Conservation (phyloP, 2,113 vertebrate species). For the Pseudorasbora parva region DNA sequence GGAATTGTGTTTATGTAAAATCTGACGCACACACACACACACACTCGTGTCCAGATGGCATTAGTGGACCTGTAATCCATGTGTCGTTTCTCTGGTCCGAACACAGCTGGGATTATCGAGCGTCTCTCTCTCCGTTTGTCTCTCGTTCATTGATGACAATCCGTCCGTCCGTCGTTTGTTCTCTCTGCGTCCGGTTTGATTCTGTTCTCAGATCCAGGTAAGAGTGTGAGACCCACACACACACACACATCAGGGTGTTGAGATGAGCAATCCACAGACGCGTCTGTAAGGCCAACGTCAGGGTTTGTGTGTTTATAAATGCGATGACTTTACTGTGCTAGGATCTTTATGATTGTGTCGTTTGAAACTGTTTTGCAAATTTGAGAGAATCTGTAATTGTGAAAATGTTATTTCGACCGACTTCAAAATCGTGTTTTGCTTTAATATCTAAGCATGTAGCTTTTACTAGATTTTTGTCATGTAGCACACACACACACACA, state of each 20-base stretch:
- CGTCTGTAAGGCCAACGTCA: neutral
- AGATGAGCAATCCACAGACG: neutral
- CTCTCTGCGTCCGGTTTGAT: neutral
- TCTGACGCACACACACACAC: conserved; percentile 34
- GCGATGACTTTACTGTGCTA: neutral
- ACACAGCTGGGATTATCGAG: conserved; percentile 58
- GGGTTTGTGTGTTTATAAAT: neutral
- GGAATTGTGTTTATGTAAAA: neutral
- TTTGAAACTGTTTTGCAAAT: neutral
- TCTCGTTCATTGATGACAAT: conserved; percentile 21
- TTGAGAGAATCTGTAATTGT: neutral
- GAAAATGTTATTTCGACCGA: neutral
- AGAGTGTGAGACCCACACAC: neutral
- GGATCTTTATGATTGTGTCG: neutral
- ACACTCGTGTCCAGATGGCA: conserved; percentile 51
- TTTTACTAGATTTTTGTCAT: neutral
- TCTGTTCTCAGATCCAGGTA: neutral
- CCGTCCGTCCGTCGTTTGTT: neutral
- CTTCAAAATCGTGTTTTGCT: neutral
- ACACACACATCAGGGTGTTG: neutral
- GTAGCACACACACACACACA: neutral
- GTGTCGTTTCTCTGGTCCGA: conserved; percentile 39
- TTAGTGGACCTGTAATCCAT: conserved; percentile 60
- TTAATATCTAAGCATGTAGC: neutral
- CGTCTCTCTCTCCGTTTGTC: neutral